Evolutionary conservation across 2,113 vertebrate genomes (phyloP).

Genomic region (Chlorodrepanis virens): DNA sequence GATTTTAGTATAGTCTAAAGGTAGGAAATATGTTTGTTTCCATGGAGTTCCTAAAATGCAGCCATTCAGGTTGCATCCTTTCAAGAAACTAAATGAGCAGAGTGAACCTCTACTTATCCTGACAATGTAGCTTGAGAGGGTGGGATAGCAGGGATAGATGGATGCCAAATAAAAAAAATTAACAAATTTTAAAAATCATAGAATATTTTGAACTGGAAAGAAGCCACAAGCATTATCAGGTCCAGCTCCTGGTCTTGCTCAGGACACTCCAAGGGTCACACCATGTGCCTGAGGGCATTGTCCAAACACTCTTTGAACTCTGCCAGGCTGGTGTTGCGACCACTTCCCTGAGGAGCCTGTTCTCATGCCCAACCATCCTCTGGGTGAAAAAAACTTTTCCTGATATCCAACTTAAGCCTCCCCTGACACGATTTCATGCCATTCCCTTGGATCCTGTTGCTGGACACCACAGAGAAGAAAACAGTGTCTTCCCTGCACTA

Average conservation of each 20-base stretch:
- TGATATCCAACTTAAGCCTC: not conserved
- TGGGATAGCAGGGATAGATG: too few species aligned
- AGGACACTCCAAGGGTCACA: not conserved
- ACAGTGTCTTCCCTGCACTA: not conserved
- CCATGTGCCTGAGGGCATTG: not conserved
- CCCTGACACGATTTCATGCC: too few species aligned
- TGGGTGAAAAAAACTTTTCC: not conserved
- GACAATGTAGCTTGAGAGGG: not conserved
- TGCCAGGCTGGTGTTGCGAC: not conserved
- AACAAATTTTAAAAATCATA: not conserved
- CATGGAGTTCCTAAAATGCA: not conserved
- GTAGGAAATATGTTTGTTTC: not conserved
- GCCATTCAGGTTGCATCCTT: not conserved
- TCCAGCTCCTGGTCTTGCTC: too few species aligned
- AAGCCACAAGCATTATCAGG: rapidly evolving
- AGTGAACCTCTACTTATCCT: not conserved
- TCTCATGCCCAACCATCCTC: not conserved
- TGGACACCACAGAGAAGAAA: not conserved
- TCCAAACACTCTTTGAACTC: not conserved
- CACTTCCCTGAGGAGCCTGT: not conserved
- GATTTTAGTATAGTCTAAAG: not conserved
- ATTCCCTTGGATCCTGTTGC: not conserved
- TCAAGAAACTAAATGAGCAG: not conserved
- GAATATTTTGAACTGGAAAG: not conserved
- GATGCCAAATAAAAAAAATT: not conserved